Evolutionary conservation across 2,888 invertebrate species (phyloP).

Genomic region (Acheta domesticus): DNA sequence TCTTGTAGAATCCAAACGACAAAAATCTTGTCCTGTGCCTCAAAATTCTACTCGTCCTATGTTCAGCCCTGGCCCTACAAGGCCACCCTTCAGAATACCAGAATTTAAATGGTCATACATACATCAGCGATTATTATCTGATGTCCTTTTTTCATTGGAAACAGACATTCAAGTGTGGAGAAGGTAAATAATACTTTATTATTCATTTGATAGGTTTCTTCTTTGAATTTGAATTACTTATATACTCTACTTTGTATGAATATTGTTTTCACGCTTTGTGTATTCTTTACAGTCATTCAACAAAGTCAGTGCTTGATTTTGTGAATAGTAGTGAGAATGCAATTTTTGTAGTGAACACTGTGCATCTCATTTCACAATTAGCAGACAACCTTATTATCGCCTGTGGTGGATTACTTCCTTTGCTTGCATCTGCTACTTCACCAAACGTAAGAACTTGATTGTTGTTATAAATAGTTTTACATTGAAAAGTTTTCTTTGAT

Average conservation of each 20-base stretch:
- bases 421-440: slow-evolving; percentile 96
- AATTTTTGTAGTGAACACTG: slow-evolving; percentile 98
- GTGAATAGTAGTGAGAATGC: slow-evolving; percentile 98
- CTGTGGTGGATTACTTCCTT: slow-evolving; percentile 92
- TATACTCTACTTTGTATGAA: background rate
- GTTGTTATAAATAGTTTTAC: background rate
- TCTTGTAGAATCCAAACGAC: slow-evolving; percentile 55
- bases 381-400: slow-evolving; percentile 99
- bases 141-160: slow-evolving; percentile 94
- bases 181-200: slow-evolving; percentile 49
- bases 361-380: slow-evolving; percentile 97
- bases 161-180: slow-evolving; percentile 93
- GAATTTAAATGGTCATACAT: slow-evolving; percentile 99
- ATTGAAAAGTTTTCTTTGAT: background rate
- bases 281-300: slow-evolving; percentile 72
- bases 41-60: slow-evolving; percentile 66
- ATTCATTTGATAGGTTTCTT: slow-evolving; percentile 18
- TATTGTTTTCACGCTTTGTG: background rate
- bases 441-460: slow-evolving; percentile 76
- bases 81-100: slow-evolving; percentile 96
- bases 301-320: slow-evolving; percentile 95
- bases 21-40: slow-evolving; percentile 47
- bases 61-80: slow-evolving; percentile 89
- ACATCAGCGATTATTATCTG: slow-evolving; percentile 92
- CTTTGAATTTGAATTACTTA: background rate